Conservation (phyloP, 2,797 vertebrate genomes). For the Meda fulgida region DNA sequence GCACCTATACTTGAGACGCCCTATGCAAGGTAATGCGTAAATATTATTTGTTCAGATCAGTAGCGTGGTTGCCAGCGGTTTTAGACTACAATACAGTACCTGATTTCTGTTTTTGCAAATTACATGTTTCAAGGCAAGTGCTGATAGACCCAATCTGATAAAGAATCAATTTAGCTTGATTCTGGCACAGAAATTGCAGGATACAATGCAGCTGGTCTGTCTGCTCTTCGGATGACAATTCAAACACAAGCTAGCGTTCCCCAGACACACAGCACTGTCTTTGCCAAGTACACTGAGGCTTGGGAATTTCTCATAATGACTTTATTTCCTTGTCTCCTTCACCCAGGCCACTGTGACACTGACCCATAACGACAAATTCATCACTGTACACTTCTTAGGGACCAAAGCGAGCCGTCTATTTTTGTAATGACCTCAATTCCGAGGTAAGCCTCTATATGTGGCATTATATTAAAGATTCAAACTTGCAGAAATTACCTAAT, state of each 20-base stretch:
- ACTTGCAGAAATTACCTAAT: conserved; percentile 19
- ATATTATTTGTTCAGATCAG: conserved; percentile 15
- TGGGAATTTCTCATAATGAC: conserved; percentile 56
- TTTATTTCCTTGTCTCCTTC: conserved; percentile 57
- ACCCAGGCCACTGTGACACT: conserved; percentile 70
- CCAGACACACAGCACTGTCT: not conserved
- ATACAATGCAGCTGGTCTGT: conserved; percentile 40
- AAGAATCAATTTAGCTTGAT: conserved; percentile 44
- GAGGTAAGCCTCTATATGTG: conserved; percentile 71
- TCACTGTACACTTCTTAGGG: conserved; percentile 70
- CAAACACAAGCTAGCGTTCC: conserved; percentile 26
- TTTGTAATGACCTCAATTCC: conserved; percentile 77
- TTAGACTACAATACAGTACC: conserved; percentile 8
- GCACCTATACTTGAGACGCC: not conserved
- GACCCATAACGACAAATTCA: conserved; percentile 76
- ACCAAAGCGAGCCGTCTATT: conserved; percentile 71
- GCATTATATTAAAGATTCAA: conserved; percentile 16
- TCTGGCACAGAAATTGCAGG: conserved; percentile 36
- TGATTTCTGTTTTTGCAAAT: conserved; percentile 44
- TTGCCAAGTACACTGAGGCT: conserved; percentile 48
- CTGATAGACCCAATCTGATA: conserved; percentile 45
- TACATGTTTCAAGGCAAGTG: conserved; percentile 43
- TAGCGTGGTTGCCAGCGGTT: not conserved
- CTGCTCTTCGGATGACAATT: conserved; percentile 32
- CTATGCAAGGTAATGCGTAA: not conserved